phyloP scores from a whole-genome alignment of 2,888 invertebrate genomes.

The Oxyteleia sp. region DNA sequence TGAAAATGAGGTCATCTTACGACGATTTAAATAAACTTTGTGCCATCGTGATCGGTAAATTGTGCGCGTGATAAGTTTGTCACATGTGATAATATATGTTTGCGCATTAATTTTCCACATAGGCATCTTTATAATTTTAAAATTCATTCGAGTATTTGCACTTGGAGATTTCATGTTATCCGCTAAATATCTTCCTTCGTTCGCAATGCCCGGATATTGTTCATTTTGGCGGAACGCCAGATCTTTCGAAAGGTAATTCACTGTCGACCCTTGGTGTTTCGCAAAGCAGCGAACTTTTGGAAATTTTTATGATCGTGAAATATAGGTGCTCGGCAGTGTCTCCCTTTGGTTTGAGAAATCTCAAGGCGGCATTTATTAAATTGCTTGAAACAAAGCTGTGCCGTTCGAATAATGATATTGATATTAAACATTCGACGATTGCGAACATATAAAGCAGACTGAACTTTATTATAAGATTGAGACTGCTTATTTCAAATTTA shows the following conservation, averaged over 20 bases:
- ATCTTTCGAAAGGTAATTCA: slow-evolving; percentile 80
- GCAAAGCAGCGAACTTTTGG: too few relatives aligned
- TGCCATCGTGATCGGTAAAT: slow-evolving; percentile 6
- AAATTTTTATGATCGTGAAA: too few relatives aligned
- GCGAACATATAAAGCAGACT: too few relatives aligned
- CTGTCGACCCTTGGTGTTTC: slow-evolving; percentile 50
- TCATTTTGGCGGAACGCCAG: slow-evolving; percentile 82
- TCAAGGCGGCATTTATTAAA: too few relatives aligned
- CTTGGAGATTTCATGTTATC: slow-evolving; percentile 61
- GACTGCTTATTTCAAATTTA: too few relatives aligned
- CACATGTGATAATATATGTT: slow-evolving; percentile 27
- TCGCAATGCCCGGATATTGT: slow-evolving; percentile 78
- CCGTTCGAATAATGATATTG: too few relatives aligned
- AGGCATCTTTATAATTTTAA: slow-evolving; percentile 46
- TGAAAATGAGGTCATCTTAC: too few relatives aligned
- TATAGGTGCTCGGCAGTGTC: too few relatives aligned
- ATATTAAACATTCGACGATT: too few relatives aligned
- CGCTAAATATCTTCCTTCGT: slow-evolving; percentile 74
- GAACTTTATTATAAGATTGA: too few relatives aligned
- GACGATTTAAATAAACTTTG: background rate
- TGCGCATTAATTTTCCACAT: slow-evolving; percentile 40
- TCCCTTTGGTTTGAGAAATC: too few relatives aligned
- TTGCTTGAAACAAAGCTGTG: too few relatives aligned
- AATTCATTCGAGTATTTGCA: slow-evolving; percentile 64
- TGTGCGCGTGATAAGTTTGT: slow-evolving; percentile 11